Evolutionary conservation across 2,888 invertebrate genomes (phyloP).

Genomic region (Mycalesis mineus): DNA sequence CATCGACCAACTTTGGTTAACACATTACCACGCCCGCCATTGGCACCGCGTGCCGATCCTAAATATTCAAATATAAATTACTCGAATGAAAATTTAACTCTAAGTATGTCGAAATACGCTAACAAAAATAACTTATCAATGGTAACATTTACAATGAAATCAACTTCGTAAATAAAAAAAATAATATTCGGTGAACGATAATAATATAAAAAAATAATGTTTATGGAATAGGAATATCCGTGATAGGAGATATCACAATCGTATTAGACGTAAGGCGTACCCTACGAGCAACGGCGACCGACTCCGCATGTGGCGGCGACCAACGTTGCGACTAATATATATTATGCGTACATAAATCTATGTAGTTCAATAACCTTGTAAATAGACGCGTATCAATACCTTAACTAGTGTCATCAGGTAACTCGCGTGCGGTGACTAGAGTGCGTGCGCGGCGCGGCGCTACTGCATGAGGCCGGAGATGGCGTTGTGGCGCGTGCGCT

Average conservation of each 20-base stretch:
- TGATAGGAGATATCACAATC: slow-evolving; percentile 72
- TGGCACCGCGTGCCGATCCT: slow-evolving; percentile 15
- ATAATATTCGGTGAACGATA: slow-evolving; percentile 55
- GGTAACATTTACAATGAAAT: slow-evolving; percentile 76
- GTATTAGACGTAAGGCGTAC: slow-evolving; percentile 34
- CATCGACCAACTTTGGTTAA: slow-evolving; percentile 51
- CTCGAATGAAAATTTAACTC: slow-evolving; percentile 20
- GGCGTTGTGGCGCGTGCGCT: slow-evolving; percentile 94
- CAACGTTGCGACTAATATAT: slow-evolving; percentile 39
- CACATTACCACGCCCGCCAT: slow-evolving; percentile 34
- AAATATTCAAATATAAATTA: slow-evolving; percentile 15
- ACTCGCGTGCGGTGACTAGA: slow-evolving; percentile 41
- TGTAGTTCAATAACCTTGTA: slow-evolving; percentile 19
- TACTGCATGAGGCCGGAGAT: slow-evolving; percentile 85
- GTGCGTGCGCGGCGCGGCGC: background rate
- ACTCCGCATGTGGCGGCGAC: slow-evolving; percentile 37
- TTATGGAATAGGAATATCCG: slow-evolving; percentile 72
- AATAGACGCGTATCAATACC: slow-evolving; percentile 10
- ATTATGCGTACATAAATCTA: slow-evolving; percentile 47
- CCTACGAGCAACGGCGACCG: slow-evolving; percentile 28
- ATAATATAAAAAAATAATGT: slow-evolving; percentile 60
- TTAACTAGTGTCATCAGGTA: slow-evolving; percentile 63
- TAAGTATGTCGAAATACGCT: slow-evolving; percentile 35
- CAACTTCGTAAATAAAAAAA: slow-evolving; percentile 50
- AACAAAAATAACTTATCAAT: slow-evolving; percentile 71